Conservation (phyloP, 23 tunicate species). For the Styela clava region DNA sequence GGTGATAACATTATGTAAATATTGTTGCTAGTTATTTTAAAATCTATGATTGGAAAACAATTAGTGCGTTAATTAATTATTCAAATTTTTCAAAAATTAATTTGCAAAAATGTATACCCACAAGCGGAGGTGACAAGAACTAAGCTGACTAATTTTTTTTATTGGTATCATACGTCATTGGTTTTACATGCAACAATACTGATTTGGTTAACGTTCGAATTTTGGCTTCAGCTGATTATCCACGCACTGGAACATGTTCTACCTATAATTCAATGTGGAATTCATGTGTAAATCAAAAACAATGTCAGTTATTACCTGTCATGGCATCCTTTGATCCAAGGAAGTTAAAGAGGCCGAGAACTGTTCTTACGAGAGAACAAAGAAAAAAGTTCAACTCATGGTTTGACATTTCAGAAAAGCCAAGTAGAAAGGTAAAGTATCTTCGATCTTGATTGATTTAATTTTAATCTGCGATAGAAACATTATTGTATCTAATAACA, state of each 20-base stretch:
- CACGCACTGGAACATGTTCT: background rate
- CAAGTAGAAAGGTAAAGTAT: constrained; percentile 62
- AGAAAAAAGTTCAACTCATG: constrained; percentile 74
- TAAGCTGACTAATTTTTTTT: no score
- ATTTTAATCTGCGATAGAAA: no score
- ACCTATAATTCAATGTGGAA: background rate
- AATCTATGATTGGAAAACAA: no score
- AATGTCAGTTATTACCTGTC: background rate
- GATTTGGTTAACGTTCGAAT: no score
- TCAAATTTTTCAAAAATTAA: no score
- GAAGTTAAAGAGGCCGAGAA: constrained; percentile 58
- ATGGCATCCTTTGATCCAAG: constrained; percentile 48
- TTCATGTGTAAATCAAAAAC: background rate
- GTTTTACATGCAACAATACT: no score
- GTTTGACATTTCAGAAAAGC: constrained; percentile 71
- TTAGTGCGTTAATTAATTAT: no score
- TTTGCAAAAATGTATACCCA: no score
- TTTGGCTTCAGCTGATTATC: background rate
- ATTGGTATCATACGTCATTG: no score
- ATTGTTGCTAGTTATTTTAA: background rate
- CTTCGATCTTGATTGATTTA: background rate
- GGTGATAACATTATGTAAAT: background rate
- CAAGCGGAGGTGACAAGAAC: no score
- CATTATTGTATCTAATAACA: no score
- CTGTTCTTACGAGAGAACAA: constrained; percentile 71